Evolutionary conservation across 2,888 invertebrate genomes (phyloP), one percentile per base, ranked within the genome.

Genomic region (Falcaria lacertinaria): DNA sequence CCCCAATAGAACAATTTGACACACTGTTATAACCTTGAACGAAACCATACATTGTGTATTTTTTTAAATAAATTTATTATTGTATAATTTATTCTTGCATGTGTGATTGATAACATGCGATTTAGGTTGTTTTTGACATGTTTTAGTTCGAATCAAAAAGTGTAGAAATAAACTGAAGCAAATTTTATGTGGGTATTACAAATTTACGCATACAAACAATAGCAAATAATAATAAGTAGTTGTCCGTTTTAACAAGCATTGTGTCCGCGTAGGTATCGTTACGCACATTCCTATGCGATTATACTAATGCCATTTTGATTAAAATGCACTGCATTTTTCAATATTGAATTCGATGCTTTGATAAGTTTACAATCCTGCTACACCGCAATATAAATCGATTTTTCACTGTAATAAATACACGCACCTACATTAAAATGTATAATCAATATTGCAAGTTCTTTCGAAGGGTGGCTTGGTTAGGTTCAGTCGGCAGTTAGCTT

Each of bases 301-400:
- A 85, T 69, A 79, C 80, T 88, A 88, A 88, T 88, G 69, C 88
- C 81, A 65, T 76, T 85, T 88, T 88, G 85, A 88, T 88, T 86
- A 87, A 87, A 88, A 84, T 80, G 79, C 82, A 84, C 74, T 74
- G 74, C 77, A 73, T 78, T 80, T 80, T 83, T 79, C 78, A 79
- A 83, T 85, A 84, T 86, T 81, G 79, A 80, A 82, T 81, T 81
- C 82, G 69, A 74, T 71, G 80, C 73, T 73, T 74, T 61, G 65
- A 62, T 65, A 64, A 61, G 62, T 77, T 74, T 63, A 53, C 70
- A 74, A 64, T 71, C 68, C 68, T 64, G 59, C 67, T 57, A 61
- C 58, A 54, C 60, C 42, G 52, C 54, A 47, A 66, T 61, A 69
- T 60, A 67, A 73, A 72, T 74, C 64, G 60, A 57, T 66, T 62